Base-by-base conservation (phyloP, 1,140 invertebrate species). In the Trichoplusia ni region DNA sequence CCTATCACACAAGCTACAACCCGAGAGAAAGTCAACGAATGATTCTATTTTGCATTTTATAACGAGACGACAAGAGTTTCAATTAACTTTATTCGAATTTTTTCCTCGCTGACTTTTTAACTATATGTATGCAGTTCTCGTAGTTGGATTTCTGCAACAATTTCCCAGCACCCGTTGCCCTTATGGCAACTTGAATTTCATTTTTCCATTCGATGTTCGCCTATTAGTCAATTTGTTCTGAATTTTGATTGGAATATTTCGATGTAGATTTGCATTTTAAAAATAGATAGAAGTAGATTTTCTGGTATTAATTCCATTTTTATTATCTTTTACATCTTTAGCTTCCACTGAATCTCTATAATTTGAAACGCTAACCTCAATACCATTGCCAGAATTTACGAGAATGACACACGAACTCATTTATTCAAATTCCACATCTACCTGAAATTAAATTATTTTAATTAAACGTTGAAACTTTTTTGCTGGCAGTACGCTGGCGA, bases 21-120 rank as follows among this genome's bases (percentile, higher is more conserved):
- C 6, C 21, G 25, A 14, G 14, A 27, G 31, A 42, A 35, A 54
- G 51, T 46, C 46, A 46, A 67, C 47, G 38, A 46, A 51, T 44
- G 16, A 64, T 35, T 44, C 61, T 61, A 64, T 56, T 75, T 67
- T 69, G 64, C 64, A 75, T 69, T 69, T 69, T 67, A 69, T 73
- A 75, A 70, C 68, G 61, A 69, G 44, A 61, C 51, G 60, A 70
- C 62, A 59, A 59, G 29, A 64, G 56, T 61, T 61, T 67, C 64
- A 67, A 67, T 67, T 61, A 54, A 40, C 5, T 54, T 53, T 44
- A 40, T 61, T 21, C 19, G 8, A 16, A 21, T 42, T 37, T 51
- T 38, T 38, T 47, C 23, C 23, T 16, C 21, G 42, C 27, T 37
- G 18, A 23, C 8, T 49, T 56, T 40, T 56, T 46, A 56, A 56